Percentiles rank a stretch among this genome's conserved stretches.
These are phyloP conservation scores for Hozukius guyotensis DNA, from an alignment of 2,797 vertebrate species.

Conservation along the genomic window DNA sequence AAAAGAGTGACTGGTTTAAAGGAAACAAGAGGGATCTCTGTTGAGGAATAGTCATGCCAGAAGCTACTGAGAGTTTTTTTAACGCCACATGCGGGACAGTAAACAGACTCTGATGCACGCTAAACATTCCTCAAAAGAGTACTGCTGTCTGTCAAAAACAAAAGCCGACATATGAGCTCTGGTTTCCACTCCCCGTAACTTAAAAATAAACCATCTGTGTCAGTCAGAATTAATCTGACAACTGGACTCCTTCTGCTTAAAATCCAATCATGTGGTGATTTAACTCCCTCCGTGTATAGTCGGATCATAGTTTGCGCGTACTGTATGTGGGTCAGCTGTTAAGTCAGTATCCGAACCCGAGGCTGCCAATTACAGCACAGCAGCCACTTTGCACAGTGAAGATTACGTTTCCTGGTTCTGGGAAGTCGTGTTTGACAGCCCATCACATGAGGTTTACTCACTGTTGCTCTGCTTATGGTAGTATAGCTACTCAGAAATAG, in stretches of 20 bases:
- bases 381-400: slow-evolving; percentile 28
- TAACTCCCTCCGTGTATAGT: slow-evolving; percentile 14
- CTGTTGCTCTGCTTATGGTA: background rate
- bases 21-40: background rate
- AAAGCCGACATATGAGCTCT: slow-evolving; percentile 36
- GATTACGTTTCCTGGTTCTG: slow-evolving; percentile 35
- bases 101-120: background rate
- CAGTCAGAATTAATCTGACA: slow-evolving; percentile 56
- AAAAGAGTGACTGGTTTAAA: slow-evolving; percentile 7
- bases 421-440: slow-evolving; percentile 57
- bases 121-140: slow-evolving; percentile 18
- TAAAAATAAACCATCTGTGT: slow-evolving; percentile 63
- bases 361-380: slow-evolving; percentile 38
- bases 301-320: background rate
- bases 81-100: background rate
- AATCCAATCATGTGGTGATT: slow-evolving; percentile 38
- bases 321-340: slow-evolving; percentile 23
- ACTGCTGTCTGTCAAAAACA: slow-evolving; percentile 7
- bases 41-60: background rate
- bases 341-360: slow-evolving; percentile 21
- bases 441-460: slow-evolving; percentile 51
- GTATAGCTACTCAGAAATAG: slow-evolving; percentile 13
- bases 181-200: slow-evolving; percentile 4
- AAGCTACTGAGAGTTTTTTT: background rate
- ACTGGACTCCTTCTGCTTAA: slow-evolving; percentile 12